These are phyloP conservation scores for Bucco capensis DNA, from an alignment of 2,113 vertebrate species.

Conservation along the genomic window DNA sequence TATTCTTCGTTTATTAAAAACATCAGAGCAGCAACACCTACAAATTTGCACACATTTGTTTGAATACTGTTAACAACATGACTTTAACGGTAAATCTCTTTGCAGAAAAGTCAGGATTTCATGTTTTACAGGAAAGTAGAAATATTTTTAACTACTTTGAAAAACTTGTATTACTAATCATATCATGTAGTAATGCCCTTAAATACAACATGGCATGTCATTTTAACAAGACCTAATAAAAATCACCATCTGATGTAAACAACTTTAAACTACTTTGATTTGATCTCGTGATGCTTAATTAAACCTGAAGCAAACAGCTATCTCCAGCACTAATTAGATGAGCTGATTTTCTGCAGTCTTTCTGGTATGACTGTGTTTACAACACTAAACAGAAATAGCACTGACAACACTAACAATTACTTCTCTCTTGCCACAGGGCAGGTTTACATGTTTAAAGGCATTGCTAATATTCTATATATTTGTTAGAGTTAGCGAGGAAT, in stretches of 20 bases:
- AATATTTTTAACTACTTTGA: background rate
- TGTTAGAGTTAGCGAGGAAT: background rate
- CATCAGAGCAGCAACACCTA: background rate
- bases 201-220: background rate
- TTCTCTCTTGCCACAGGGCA: background rate
- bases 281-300: background rate
- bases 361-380: background rate
- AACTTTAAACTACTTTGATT: background rate
- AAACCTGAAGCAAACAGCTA: background rate
- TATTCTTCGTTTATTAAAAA: background rate
- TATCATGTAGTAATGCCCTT: background rate
- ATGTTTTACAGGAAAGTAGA: background rate
- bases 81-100: background rate
- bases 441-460: background rate
- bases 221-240: background rate
- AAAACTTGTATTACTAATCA: background rate
- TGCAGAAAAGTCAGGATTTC: background rate
- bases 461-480: background rate
- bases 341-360: background rate
- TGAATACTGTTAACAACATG: background rate
- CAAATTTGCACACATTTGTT: background rate
- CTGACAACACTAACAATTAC: background rate
- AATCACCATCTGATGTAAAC: background rate
- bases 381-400: background rate
- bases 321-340: background rate